Evolutionary conservation across 2,888 invertebrate genomes (phyloP).

Genomic region (Sisyra nigra): DNA sequence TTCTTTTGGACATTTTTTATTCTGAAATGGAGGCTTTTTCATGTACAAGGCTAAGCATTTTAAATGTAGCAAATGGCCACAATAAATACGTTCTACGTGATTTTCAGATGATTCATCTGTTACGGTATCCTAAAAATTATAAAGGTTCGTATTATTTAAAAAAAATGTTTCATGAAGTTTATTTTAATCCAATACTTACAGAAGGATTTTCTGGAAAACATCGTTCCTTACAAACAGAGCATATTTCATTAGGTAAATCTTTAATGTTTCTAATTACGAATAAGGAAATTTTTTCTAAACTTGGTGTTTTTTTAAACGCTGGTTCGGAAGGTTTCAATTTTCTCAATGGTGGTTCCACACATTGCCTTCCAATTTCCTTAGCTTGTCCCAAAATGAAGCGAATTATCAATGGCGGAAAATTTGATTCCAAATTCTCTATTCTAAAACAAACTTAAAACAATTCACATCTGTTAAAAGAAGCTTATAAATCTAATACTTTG

Average conservation of each 20-base stretch:
- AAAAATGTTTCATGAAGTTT: neutral
- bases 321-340: conserved; percentile 32
- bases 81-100: conserved; percentile 52
- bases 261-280: conserved; percentile 47
- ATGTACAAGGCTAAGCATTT: conserved; percentile 49
- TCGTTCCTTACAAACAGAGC: conserved; percentile 41
- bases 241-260: conserved; percentile 40
- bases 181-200: conserved; percentile 20
- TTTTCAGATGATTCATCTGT: conserved; percentile 38
- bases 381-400: conserved; percentile 46
- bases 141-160: neutral
- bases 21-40: conserved; percentile 59
- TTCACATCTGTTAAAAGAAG: neutral
- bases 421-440: conserved; percentile 39
- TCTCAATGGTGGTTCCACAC: conserved; percentile 49
- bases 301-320: conserved; percentile 42
- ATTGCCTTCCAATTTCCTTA: conserved; percentile 47
- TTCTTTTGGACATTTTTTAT: conserved; percentile 44
- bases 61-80: conserved; percentile 55
- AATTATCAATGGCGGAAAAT: conserved; percentile 44
- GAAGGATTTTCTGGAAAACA: conserved; percentile 42
- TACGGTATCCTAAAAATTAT: conserved; percentile 28
- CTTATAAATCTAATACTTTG: conserved; percentile 28
- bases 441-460: conserved; percentile 22
- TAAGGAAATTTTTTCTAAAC: conserved; percentile 38